Evolutionary conservation across 2,888 invertebrate species (phyloP).

Genomic region (Carpatolechia fugitivella): DNA sequence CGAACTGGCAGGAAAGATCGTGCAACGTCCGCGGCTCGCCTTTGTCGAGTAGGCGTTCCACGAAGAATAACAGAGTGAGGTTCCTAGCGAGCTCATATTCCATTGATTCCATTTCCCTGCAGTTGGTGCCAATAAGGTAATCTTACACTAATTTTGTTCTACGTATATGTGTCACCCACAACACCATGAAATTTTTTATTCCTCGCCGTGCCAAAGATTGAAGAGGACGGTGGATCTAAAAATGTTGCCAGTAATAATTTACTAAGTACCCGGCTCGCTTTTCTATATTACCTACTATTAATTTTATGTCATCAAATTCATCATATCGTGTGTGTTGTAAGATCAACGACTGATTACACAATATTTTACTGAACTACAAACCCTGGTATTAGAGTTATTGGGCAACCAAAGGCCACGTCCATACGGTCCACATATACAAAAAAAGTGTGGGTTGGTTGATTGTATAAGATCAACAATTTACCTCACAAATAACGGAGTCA

Average conservation of each 20-base stretch:
- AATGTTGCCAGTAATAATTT: constrained; percentile 32
- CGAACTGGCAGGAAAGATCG: constrained; percentile 99
- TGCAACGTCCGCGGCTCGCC: constrained; percentile 96
- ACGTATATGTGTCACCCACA: constrained; percentile 79
- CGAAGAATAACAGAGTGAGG: constrained; percentile 98
- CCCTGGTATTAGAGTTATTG: too few species aligned
- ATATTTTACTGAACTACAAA: too few species aligned
- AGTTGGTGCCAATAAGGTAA: constrained; percentile 75
- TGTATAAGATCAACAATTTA: too few species aligned
- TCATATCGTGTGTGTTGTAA: too few species aligned
- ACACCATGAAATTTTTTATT: constrained; percentile 76
- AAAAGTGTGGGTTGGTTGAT: too few species aligned
- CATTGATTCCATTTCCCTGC: constrained; percentile 90
- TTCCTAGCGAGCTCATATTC: constrained; percentile 96
- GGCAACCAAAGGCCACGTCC: too few species aligned
- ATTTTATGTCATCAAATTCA: too few species aligned
- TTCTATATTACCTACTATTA: too few species aligned
- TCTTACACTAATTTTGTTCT: constrained; percentile 76
- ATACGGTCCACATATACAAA: too few species aligned
- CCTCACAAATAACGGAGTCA: too few species aligned
- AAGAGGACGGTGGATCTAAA: constrained; percentile 44
- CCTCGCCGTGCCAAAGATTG: constrained; percentile 59
- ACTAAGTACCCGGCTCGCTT: neutral
- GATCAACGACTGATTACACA: too few species aligned
- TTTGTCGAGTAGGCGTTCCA: constrained; percentile 98